These are phyloP conservation scores for Himantopus leucocephalus DNA, from an alignment of 2,113 vertebrate genomes.

Conservation along the genomic window DNA sequence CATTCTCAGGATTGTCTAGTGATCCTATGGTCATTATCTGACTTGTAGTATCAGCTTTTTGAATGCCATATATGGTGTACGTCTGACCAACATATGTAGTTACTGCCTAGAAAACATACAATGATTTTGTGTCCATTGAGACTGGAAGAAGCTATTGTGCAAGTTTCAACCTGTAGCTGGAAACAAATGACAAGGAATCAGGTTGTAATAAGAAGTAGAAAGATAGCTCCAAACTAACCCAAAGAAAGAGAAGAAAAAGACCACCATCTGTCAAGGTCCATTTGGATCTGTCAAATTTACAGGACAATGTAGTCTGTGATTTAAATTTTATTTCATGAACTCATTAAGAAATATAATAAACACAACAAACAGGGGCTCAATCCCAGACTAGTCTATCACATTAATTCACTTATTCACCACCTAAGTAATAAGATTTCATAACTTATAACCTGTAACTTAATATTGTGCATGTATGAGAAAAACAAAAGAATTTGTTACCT, in stretches of 20 bases:
- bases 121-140: not conserved
- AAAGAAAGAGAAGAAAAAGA: not conserved
- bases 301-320: not conserved
- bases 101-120: not conserved
- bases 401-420: not conserved
- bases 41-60: not conserved
- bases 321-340: not conserved
- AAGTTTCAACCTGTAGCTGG: not conserved
- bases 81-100: not conserved
- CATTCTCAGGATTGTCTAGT: not conserved
- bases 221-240: not conserved
- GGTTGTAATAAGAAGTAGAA: not conserved
- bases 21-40: not conserved
- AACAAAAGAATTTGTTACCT: not conserved
- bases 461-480: not conserved
- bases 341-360: not conserved
- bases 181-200: not conserved
- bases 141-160: not conserved
- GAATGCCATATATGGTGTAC: not conserved
- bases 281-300: not conserved
- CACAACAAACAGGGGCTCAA: not conserved
- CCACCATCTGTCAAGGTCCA: not conserved
- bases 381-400: not conserved
- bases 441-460: not conserved
- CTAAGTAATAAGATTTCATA: not conserved